Percentiles rank a stretch among this genome's conserved stretches.
Conservation (phyloP, 2,888 invertebrate species). For the Peribatodes rhomboidaria region DNA sequence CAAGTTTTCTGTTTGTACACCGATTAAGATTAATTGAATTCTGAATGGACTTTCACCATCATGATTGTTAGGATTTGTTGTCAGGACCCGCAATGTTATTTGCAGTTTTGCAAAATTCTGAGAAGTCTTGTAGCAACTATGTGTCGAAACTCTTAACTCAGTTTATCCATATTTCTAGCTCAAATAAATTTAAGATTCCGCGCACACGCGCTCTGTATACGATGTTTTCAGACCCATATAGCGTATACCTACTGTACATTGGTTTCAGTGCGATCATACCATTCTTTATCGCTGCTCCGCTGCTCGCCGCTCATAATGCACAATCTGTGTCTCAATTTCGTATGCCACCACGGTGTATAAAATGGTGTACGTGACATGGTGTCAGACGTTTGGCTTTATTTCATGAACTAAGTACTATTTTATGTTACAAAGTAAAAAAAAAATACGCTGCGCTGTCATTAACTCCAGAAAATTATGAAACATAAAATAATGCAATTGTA, state of each 20-base stretch:
- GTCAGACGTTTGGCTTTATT: slow-evolving; percentile 1
- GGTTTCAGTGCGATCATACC: slow-evolving; percentile 42
- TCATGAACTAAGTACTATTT: background rate
- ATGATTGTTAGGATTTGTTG: background rate
- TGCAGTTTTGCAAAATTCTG: background rate
- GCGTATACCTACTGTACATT: slow-evolving; percentile 30
- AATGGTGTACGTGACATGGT: slow-evolving; percentile 45
- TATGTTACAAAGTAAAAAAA: background rate
- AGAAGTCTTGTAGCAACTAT: background rate
- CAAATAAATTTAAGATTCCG: slow-evolving; percentile 30
- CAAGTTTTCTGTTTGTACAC: slow-evolving; percentile 10
- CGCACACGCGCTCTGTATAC: slow-evolving; percentile 24
- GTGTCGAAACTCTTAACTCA: slow-evolving; percentile 3
- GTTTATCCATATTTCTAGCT: slow-evolving; percentile 18
- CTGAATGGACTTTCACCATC: background rate
- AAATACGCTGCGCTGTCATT: no score
- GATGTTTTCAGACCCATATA: slow-evolving; percentile 20
- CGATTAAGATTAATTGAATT: slow-evolving; percentile 9
- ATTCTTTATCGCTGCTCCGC: slow-evolving; percentile 41
- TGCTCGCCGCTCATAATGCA: slow-evolving; percentile 41
- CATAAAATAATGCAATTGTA: no score
- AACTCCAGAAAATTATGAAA: no score
- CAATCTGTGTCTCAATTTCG: slow-evolving; percentile 58
- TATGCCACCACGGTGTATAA: slow-evolving; percentile 49
- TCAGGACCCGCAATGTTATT: no score